Conservation (phyloP, 1,140 invertebrate genomes). For the Acyrthosiphon pisum region DNA sequence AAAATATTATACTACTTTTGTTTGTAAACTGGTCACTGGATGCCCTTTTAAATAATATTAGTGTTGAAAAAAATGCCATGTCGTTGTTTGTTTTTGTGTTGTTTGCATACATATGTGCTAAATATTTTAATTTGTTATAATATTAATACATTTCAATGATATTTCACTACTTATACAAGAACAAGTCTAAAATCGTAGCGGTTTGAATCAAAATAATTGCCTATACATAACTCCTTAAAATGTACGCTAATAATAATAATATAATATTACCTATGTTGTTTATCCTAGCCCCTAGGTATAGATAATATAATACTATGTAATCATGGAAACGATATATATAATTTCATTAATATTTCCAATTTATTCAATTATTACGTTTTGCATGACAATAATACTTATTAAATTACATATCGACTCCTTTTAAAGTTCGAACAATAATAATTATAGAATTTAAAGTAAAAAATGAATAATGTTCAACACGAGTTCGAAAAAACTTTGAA, state of each 20-base stretch:
- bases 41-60: too few relatives aligned
- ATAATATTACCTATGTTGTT: background rate
- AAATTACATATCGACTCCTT: background rate
- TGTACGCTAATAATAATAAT: background rate
- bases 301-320: background rate
- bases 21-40: too few relatives aligned
- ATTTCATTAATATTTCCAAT: background rate
- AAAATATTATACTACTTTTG: too few relatives aligned
- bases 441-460: background rate
- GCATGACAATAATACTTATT: background rate
- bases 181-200: background rate
- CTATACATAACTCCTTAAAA: background rate
- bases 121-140: too few relatives aligned
- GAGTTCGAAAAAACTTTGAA: slow-evolving; percentile 99
- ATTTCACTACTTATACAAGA: too few relatives aligned
- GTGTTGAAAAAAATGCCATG: too few relatives aligned
- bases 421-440: background rate
- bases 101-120: too few relatives aligned
- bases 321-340: background rate
- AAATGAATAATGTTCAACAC: background rate
- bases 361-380: background rate
- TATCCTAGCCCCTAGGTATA: background rate
- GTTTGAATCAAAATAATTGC: background rate
- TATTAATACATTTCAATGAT: too few relatives aligned
- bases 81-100: too few relatives aligned